phyloP scores from a whole-genome alignment of 2,113 vertebrate species.

The Heptranchias perlo region DNA sequence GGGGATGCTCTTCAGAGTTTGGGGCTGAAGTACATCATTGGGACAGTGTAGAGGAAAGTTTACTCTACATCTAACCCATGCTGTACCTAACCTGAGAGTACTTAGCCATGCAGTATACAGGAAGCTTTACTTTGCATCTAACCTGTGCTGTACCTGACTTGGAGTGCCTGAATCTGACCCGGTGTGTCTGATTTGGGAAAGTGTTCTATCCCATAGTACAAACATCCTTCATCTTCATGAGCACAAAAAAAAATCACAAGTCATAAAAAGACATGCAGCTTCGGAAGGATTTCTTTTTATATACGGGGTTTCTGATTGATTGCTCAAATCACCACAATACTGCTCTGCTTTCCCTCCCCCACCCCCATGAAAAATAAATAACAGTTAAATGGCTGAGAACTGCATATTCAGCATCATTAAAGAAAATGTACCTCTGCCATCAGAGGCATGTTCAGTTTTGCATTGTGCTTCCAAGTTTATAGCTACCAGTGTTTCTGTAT shows the following conservation, averaged over 20 bases:
- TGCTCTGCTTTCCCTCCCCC: neutral
- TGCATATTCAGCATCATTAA: neutral
- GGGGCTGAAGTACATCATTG: neutral
- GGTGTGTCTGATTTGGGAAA: neutral
- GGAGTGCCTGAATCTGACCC: neutral
- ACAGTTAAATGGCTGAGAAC: constrained; percentile 7
- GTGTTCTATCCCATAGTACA: neutral
- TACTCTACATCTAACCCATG: neutral
- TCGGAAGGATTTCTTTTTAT: neutral
- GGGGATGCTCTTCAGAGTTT: neutral
- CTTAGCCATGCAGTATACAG: neutral
- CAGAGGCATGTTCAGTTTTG: neutral
- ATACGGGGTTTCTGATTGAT: neutral
- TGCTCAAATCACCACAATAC: neutral
- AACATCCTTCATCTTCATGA: neutral
- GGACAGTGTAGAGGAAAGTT: neutral
- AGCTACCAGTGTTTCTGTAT: constrained; percentile 23
- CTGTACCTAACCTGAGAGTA: neutral
- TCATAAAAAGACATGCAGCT: constrained; percentile 5
- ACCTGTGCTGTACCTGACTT: neutral
- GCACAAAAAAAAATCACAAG: neutral
- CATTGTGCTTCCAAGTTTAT: constrained; percentile 26
- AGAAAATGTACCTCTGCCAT: neutral
- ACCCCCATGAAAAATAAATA: constrained; percentile 7
- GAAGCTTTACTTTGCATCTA: neutral